Evolutionary conservation across 2,113 vertebrate species (phyloP), one percentile per base, ranked within the genome.

Genomic region (Pangasianodon hypophthalmus): DNA sequence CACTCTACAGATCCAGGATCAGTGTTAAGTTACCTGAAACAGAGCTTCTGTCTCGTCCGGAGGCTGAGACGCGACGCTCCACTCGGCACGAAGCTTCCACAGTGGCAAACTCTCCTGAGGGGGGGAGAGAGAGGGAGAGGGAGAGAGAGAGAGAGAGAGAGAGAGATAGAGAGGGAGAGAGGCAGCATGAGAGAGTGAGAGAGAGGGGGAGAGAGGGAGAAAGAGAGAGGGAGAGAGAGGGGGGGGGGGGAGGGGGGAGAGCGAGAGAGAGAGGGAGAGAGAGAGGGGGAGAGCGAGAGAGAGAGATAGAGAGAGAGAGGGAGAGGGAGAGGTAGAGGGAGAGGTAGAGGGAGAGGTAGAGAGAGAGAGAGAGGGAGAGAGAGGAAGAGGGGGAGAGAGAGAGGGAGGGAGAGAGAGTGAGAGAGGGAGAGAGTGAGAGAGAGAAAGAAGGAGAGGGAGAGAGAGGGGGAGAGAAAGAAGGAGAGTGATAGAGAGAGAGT

Each of bases 51-150:
- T 98, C 83, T 97, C 95, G 41, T 97, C 96, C 1, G 94, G 92
- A 91, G 91, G 95, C 89, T 96, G 93, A 6, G 91, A 91, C 37
- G 87, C 85, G 91, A 94, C 93, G 89, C 97, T 98, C 98, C 98
- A 99, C 89, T 98, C 95, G 52, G 96, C 93, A 96, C 96, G 97
- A 79, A 98, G 94, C 91, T 93, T 95, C 98, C 98, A 99, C 54
- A 99, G 77, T 0, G 97, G 95, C 50, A 98, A 93, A 93, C 95
- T 95, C 79, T 96, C 96, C 98, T 99, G 89, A 62, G 85, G 44
- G 73, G 11, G 44, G 84, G 32, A 84, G 32, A 37, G 67, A 89
- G 48, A 82, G 67, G 60, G 83, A 18, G 16, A 75, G 64, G 32
- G 29, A 69, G 64, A 13, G 10, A 69, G 64, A 69, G 82, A 11